Base-by-base conservation (phyloP, 2,888 invertebrate genomes). In the Apamea monoglypha region DNA sequence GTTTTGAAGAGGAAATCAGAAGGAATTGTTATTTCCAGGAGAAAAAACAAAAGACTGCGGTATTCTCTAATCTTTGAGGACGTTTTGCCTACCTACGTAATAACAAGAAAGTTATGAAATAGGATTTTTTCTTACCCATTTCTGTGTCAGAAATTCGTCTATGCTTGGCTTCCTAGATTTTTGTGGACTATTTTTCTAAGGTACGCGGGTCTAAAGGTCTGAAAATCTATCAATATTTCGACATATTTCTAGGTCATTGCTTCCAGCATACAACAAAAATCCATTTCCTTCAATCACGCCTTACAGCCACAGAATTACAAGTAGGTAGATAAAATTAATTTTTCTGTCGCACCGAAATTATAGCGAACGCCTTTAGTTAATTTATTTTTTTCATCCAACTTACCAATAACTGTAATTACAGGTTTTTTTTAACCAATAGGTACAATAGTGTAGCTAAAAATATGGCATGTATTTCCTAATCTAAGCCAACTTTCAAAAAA, bases 231-330 rank as follows among this genome's bases (percentile, higher is more conserved):
- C 40, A 82, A 72, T 29, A 63, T 36, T 14, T 36, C 36, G 82
- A 78, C 72, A 50, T 40, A 69, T 83, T 83, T 83, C 72, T 83
- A 59, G 72, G 40, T 64, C 56, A 73, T 25, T 73, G 72, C 50
- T 78, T 78, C 64, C 50, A 16, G 32, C 32, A 69, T 69, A 78
- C 83, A 44, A 69, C 68, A 73, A 64, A 78, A 83, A 78, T 73
- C 82, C 63, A 82, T 82, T 78, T 82, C 29, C 32, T 69, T 73
- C 83, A 83, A 83, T 68, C 67, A 59, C 25, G 50, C 25, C 21
- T 36, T 21, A 66, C 82, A 36, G n/a, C 36, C 32, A n/a, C 44
- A 56, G 69, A 82, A 82, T 82, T 32, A 47, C 61, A 83, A 78
- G 76, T 61, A 56, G 69, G 40, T 29, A 44, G n/a, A 29, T 40